Percentiles rank a stretch among this genome's conserved stretches.
Conservation (phyloP, 2,113 vertebrate genomes). For the Mesocricetus auratus region DNA sequence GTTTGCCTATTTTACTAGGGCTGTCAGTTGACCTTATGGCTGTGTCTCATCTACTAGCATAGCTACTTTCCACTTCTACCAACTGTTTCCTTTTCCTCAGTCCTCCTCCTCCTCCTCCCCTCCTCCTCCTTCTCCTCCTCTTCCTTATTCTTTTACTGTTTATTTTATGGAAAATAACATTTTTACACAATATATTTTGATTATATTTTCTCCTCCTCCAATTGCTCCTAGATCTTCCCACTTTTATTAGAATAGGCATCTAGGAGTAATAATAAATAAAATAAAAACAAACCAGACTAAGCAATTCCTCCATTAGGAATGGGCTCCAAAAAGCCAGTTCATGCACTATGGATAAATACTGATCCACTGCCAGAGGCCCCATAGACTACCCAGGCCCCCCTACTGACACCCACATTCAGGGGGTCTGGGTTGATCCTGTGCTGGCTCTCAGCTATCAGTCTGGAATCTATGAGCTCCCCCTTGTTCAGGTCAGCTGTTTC, state of each 20-base stretch:
- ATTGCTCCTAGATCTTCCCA: not conserved
- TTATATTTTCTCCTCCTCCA: not conserved
- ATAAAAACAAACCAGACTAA: not conserved
- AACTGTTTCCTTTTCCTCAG: not conserved
- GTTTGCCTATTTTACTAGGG: fast-evolving
- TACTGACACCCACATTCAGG: too few species aligned
- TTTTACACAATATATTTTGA: not conserved
- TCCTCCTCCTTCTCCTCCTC: not conserved
- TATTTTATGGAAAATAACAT: not conserved
- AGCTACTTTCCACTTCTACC: not conserved
- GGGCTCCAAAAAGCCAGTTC: too few species aligned
- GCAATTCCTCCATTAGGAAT: too few species aligned
- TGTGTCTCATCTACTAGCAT: not conserved
- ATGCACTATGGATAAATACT: too few species aligned
- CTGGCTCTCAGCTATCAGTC: too few species aligned
- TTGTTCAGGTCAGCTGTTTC: too few species aligned
- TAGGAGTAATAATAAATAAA: not conserved
- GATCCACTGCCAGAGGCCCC: too few species aligned
- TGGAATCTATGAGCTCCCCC: too few species aligned
- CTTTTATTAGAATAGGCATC: not conserved
- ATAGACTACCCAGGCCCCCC: too few species aligned
- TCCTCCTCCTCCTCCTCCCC: not conserved
- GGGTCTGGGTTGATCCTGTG: too few species aligned
- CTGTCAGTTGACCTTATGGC: not conserved
- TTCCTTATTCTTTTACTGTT: not conserved